These are phyloP conservation scores for Manis pentadactyla DNA, from an alignment of 2,797 vertebrate genomes.

Conservation along the genomic window DNA sequence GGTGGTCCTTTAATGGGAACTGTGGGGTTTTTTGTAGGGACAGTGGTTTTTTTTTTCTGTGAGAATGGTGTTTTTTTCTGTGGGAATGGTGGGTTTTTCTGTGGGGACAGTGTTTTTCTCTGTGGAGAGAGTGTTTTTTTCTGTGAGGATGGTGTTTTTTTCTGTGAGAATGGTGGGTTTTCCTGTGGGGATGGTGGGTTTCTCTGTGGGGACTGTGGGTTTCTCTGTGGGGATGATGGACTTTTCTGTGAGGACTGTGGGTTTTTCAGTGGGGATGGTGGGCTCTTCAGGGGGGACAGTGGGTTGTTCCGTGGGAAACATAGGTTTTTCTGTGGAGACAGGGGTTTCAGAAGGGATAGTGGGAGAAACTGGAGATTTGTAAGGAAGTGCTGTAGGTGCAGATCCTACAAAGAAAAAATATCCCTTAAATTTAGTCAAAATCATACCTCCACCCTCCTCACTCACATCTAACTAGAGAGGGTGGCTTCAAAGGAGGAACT, in stretches of 20 bases:
- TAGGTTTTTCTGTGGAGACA: not conserved
- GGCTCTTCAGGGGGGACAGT: not conserved
- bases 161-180: rapidly evolving
- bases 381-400: not conserved
- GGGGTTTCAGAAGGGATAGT: not conserved
- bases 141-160: not conserved
- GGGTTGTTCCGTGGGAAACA: not conserved
- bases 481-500: not conserved
- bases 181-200: not conserved
- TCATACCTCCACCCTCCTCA: not conserved
- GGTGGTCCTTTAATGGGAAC: not conserved
- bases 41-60: rapidly evolving
- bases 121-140: not conserved
- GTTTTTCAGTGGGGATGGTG: not conserved
- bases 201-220: not conserved
- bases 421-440: not conserved
- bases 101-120: not conserved
- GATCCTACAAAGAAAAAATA: conserved; percentile 22
- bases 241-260: not conserved
- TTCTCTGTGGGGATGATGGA: not conserved
- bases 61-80: rapidly evolving
- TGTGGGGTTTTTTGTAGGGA: rapidly evolving
- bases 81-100: rapidly evolving
- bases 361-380: not conserved
- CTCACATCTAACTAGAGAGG: not conserved